A percentile compares a stretch with the other conserved stretches of the same genome.
Evolutionary conservation across 2,797 vertebrate genomes (phyloP).

Genomic region (Sebastes itinus): DNA sequence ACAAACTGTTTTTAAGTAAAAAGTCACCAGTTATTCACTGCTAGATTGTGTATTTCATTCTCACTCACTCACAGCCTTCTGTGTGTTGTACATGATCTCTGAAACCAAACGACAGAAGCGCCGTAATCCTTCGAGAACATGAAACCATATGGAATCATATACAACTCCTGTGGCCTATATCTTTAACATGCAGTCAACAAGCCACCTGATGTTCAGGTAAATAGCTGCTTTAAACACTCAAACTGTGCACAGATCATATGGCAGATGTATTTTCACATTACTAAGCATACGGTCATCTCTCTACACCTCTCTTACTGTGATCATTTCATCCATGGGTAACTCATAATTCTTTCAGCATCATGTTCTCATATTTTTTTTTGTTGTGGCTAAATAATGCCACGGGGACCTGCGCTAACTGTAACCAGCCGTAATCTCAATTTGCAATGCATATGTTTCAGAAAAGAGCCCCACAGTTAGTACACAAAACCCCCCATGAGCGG

Average conservation of each 20-base stretch:
- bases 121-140: not conserved
- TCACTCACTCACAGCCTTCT: not conserved
- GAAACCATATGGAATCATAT: conserved; percentile 15
- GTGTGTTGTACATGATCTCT: not conserved
- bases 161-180: not conserved
- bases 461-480: conserved; percentile 74
- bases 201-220: conserved; percentile 44
- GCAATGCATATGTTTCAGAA: conserved; percentile 83
- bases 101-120: not conserved
- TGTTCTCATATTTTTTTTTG: conserved; percentile 54
- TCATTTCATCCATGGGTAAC: conserved; percentile 44
- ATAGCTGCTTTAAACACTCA: not conserved
- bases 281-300: conserved; percentile 35
- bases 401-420: conserved; percentile 51
- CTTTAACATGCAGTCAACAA: conserved; percentile 2
- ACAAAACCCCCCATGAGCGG: conserved; percentile 56
- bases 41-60: not conserved
- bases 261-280: conserved; percentile 13
- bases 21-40: not conserved
- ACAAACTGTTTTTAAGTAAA: not conserved
- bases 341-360: conserved; percentile 42
- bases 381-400: conserved; percentile 53
- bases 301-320: conserved; percentile 26
- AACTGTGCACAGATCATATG: not conserved
- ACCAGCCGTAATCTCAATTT: conserved; percentile 77